A percentile compares a stretch with the other conserved stretches of the same genome.
phyloP scores from a whole-genome alignment of 2,888 invertebrate genomes.

The Brachynemurus nebulosus region DNA sequence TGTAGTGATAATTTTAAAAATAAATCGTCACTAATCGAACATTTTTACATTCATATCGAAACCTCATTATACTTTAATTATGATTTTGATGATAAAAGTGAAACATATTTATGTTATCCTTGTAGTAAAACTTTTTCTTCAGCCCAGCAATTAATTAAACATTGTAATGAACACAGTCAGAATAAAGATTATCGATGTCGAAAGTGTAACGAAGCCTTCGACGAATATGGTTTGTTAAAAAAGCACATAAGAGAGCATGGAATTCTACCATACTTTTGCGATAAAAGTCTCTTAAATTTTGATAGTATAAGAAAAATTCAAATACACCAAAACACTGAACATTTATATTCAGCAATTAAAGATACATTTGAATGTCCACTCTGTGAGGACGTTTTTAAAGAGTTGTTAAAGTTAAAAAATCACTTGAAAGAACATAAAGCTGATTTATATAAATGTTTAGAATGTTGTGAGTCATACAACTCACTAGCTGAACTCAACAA shows the following conservation, averaged over 20 bases:
- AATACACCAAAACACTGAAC: not conserved
- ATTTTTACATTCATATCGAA: too few relatives aligned
- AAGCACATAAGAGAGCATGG: not conserved
- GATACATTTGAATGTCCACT: not conserved
- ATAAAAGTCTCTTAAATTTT: not conserved
- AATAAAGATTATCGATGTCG: too few relatives aligned
- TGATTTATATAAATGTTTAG: not conserved
- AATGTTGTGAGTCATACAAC: not conserved
- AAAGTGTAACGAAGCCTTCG: too few relatives aligned
- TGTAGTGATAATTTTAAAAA: too few relatives aligned
- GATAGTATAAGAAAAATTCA: not conserved
- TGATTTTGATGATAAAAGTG: too few relatives aligned
- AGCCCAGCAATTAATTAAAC: too few relatives aligned
- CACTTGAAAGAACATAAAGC: not conserved
- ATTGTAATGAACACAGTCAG: too few relatives aligned
- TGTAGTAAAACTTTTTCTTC: too few relatives aligned
- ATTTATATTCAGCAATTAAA: not conserved
- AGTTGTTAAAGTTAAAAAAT: not conserved
- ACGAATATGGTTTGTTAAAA: not conserved
- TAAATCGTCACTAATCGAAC: too few relatives aligned
- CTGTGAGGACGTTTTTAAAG: too few relatives aligned
- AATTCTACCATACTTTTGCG: not conserved
- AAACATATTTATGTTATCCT: too few relatives aligned
- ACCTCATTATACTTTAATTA: too few relatives aligned
- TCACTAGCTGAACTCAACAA: constrained; percentile 6